Conservation (phyloP, 2,888 invertebrate species). For the Zaprionus bogoriensis region DNA sequence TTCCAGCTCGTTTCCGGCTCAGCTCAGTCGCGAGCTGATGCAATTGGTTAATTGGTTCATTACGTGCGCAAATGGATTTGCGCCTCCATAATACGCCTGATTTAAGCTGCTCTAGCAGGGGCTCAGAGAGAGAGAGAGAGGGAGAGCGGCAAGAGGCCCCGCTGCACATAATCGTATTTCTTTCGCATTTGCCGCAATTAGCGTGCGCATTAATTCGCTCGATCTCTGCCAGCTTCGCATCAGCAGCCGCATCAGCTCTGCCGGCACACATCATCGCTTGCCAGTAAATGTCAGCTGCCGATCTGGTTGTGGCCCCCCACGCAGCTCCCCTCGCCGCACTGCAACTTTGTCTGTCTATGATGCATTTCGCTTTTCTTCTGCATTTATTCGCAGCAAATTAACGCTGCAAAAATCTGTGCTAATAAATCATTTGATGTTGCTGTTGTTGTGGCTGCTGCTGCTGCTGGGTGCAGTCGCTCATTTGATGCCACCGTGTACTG, state of each 20-base stretch:
- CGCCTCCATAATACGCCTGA: slow-evolving; percentile 71
- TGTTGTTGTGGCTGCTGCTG: slow-evolving; percentile 13
- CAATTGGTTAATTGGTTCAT: slow-evolving; percentile 79
- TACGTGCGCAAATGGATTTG: slow-evolving; percentile 80
- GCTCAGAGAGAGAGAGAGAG: not conserved
- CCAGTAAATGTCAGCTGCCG: slow-evolving; percentile 76
- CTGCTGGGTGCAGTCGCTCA: slow-evolving; percentile 26
- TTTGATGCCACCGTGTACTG: slow-evolving; percentile 34
- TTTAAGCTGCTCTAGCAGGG: slow-evolving; percentile 38
- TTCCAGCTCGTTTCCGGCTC: slow-evolving; percentile 42
- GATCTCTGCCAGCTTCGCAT: slow-evolving; percentile 30
- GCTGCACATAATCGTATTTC: slow-evolving; percentile 47
- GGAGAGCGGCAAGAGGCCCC: not conserved
- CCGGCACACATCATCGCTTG: slow-evolving; percentile 67
- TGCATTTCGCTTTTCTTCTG: slow-evolving; percentile 35
- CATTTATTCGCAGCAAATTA: slow-evolving; percentile 79
- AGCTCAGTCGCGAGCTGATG: slow-evolving; percentile 28
- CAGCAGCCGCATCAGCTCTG: slow-evolving; percentile 15
- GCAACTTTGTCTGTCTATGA: slow-evolving; percentile 37
- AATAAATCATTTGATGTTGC: slow-evolving; percentile 76
- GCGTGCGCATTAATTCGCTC: slow-evolving; percentile 73
- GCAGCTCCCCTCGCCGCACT: slow-evolving; percentile 1
- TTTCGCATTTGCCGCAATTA: slow-evolving; percentile 65
- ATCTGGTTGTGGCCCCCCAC: slow-evolving; percentile 11
- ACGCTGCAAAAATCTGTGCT: slow-evolving; percentile 65